phyloP scores from a whole-genome alignment of 2,888 invertebrate genomes.

The Drosophila engyochracea region DNA sequence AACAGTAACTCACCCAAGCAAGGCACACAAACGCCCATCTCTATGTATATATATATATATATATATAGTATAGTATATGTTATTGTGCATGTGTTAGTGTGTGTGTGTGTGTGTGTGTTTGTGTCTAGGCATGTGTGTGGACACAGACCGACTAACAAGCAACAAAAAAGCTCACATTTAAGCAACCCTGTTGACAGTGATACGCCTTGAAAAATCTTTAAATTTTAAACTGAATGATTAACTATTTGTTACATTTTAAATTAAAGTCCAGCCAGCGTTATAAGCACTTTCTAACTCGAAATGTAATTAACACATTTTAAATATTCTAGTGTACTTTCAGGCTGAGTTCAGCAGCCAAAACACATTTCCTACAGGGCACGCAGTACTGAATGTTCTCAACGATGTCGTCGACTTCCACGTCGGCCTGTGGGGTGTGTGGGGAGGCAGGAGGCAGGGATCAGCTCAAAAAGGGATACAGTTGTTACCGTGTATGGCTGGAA shows the following conservation, averaged over 20 bases:
- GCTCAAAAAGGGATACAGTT: slow-evolving; percentile 78
- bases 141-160: slow-evolving; percentile 22
- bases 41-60: neutral
- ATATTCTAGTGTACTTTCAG: slow-evolving; percentile 66
- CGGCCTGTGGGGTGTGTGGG: slow-evolving; percentile 11
- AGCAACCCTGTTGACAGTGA: slow-evolving; percentile 50
- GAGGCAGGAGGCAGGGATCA: slow-evolving; percentile 22
- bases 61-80: slow-evolving; percentile 1
- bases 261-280: neutral
- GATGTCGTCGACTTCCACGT: slow-evolving; percentile 60
- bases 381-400: slow-evolving; percentile 33
- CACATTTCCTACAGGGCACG: slow-evolving; percentile 68
- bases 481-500: slow-evolving; percentile 63
- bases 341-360: slow-evolving; percentile 41
- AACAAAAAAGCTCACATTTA: slow-evolving; percentile 34
- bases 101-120: slow-evolving; percentile 2
- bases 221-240: slow-evolving; percentile 2
- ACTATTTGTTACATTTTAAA: neutral
- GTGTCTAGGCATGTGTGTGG: slow-evolving; percentile 43
- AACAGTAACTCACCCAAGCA: slow-evolving; percentile 57
- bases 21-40: slow-evolving; percentile 34
- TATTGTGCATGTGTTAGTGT: slow-evolving; percentile 5
- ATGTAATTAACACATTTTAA: slow-evolving; percentile 22
- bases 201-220: slow-evolving; percentile 3
- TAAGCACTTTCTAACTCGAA: neutral